Base-by-base conservation (phyloP, 2,888 invertebrate species). In the Nomada ruficornis region DNA sequence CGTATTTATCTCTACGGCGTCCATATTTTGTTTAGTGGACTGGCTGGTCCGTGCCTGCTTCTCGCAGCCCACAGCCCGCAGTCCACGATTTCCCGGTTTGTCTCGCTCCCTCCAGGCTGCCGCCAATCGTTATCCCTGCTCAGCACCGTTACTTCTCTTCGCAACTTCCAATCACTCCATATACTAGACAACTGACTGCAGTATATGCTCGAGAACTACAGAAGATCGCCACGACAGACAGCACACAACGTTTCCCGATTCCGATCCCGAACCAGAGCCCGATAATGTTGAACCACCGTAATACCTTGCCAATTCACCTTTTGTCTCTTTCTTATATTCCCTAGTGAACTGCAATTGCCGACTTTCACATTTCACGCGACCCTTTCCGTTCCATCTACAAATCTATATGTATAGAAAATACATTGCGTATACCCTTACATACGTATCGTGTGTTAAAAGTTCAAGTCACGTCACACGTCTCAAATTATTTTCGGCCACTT, bases 1-100 rank as follows among this genome's bases (percentile, higher is more conserved):
- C 88, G 91, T 89, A 90, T 91, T 91, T 90, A 93, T 91, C 83
- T 90, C 91, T 36, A 92, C 91, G 90, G 92, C 93, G 92, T 93
- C 93, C 93, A 93, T 93, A 89, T 93, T 93, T 92, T 90, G 90
- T 89, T 92, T 91, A 82, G 87, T 87, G 86, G 75, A 82, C 75
- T 78, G 64, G 18, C 62, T 81, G 77, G 76, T 60, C 55, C 55
- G 80, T 82, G 70, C 60, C 74, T 57, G 79, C 59, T 73, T 54
- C 67, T 26, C 73, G 80, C 69, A 79, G 69, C 59, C 57, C 71
- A 26, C 68, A 81, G 73, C 60, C 79, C 50, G 50, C 72, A 80
- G 78, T 67, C 71, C 71, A 80, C 76, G 44, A n/a, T 76, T 47
- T 18, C 23, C 36, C 57, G 44, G 15, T 55, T 59, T 69, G 47